These are phyloP conservation scores for Alca torda DNA, from an alignment of 2,797 vertebrate genomes.

Conservation along the genomic window DNA sequence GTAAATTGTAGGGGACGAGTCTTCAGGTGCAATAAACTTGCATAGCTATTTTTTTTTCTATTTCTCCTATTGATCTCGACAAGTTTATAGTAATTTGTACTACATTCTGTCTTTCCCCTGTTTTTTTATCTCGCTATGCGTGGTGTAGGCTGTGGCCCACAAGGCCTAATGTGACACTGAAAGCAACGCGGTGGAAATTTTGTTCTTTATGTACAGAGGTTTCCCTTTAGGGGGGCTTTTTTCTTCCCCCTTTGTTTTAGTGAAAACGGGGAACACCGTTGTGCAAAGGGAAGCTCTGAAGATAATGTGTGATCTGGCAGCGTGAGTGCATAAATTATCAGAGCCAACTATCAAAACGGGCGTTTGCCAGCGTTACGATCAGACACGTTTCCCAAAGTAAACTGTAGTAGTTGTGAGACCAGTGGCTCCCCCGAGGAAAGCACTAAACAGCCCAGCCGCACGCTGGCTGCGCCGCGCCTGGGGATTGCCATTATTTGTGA, in stretches of 20 bases:
- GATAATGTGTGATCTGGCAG: not conserved
- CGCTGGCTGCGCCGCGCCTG: fast-evolving
- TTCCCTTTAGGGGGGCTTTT: not conserved
- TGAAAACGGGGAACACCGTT: not conserved
- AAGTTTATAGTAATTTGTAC: not conserved
- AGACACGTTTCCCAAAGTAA: not conserved
- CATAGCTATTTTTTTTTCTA: not conserved
- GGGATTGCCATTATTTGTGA: constrained; percentile 19
- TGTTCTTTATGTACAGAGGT: not conserved
- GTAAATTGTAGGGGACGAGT: not conserved
- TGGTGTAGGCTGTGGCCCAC: not conserved
- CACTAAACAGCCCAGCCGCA: constrained; percentile 22
- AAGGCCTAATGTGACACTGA: not conserved
- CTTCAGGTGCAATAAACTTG: not conserved
- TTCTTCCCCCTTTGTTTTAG: not conserved
- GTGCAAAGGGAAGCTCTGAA: constrained; percentile 9
- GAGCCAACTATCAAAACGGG: not conserved
- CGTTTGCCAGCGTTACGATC: constrained; percentile 26
- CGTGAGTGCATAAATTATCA: constrained; percentile 8
- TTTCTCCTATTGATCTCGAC: not conserved
- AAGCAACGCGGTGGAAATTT: not conserved
- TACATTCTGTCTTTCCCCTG: not conserved
- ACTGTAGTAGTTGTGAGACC: constrained; percentile 20
- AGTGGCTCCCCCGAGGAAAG: constrained; percentile 34
- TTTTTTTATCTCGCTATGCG: not conserved